A percentile compares a stretch with the other conserved stretches of the same genome.
Conservation (phyloP, 1,140 invertebrate species). For the Temnothorax longispinosus region DNA sequence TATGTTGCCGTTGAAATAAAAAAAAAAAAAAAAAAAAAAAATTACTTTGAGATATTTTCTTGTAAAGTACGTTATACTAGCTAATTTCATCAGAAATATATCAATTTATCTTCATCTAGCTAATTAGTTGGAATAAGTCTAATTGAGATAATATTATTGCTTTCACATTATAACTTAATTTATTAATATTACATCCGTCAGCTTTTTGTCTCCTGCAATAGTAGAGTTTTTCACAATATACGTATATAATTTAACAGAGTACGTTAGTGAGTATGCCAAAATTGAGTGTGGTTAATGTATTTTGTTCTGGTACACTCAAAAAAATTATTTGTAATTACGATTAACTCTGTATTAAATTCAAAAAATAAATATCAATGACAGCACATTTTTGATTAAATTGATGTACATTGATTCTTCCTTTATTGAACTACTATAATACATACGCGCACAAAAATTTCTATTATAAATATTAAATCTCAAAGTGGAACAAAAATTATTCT, state of each 20-base stretch:
- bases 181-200: not conserved
- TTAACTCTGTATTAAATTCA: not conserved
- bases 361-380: not conserved
- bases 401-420: not conserved
- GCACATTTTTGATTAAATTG: not conserved
- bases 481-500: not conserved
- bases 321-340: not conserved
- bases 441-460: not conserved
- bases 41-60: not conserved
- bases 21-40: not conserved
- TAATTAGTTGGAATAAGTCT: slow-evolving; percentile 38
- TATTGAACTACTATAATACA: not conserved
- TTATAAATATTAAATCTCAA: not conserved
- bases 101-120: not conserved
- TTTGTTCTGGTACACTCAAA: not conserved
- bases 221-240: not conserved
- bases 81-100: slow-evolving; percentile 27
- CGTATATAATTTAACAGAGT: not conserved
- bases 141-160: slow-evolving; percentile 42
- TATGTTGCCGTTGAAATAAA: not conserved
- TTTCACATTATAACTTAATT: not conserved
- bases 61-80: not conserved
- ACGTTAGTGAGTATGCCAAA: not conserved
- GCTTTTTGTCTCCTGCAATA: not conserved
- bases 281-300: not conserved